Evolutionary conservation across 2,888 invertebrate species (phyloP), one percentile per base, ranked within the genome.

Genomic region (Baccha elongata): DNA sequence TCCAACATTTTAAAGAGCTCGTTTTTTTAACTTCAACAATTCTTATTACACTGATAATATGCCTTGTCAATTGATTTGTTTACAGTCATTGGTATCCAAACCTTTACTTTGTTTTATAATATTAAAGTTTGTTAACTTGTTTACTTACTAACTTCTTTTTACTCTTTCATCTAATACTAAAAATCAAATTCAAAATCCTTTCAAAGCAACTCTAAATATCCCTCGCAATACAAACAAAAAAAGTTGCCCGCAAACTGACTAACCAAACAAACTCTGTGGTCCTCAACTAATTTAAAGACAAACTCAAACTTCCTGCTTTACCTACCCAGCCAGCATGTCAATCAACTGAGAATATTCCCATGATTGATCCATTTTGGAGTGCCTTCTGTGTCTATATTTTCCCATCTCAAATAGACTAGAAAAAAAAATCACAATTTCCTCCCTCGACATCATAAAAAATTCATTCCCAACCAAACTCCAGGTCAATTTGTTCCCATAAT

Each of bases 401-500:
- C 52, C 75, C 60, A 75, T 76, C 76, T 65, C 76, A 81, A 72
- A 75, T 71, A 81, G 81, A 62, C 65, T 37, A 44, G 21, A 32
- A 7, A 48, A 53, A 8, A 35, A 37, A 46, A 50, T 3, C 62
- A n/a, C 48, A 17, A 55, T 17, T 58, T 48, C 62, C 37, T 21
- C 21, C 46, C 26, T 23, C 15, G 29, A 15, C 44, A 44, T 42
- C 71, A 76, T 83, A 73, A 78, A 78, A 73, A 73, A 83, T 83
- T 78, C 78, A 83, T 78, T 73, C 53, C 17, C 68, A 83, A 68
- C 78, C 78, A 73, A 67, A 83, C 72, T 83, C 72, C 62, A 50
- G 72, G 78, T 78, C 78, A 83, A 83, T 83, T 83, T 78, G 78
- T 73, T 73, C 72, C 78, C 83, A 76, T 78, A 78, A 83, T 72